These are phyloP conservation scores for Ennomos quercinarius DNA, from an alignment of 2,888 invertebrate genomes.

Conservation along the genomic window DNA sequence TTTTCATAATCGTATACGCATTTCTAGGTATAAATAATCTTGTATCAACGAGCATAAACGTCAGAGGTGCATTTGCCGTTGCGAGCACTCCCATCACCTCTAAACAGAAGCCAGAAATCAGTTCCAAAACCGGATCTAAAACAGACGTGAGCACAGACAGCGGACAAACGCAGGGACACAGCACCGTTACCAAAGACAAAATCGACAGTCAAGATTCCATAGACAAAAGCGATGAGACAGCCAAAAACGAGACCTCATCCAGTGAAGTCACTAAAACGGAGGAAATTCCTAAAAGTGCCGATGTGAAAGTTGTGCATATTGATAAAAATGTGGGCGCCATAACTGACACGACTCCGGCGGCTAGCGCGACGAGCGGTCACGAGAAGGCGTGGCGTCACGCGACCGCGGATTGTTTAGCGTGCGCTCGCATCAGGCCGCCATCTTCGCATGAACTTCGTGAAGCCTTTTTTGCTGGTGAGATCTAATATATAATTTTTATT, in stretches of 20 bases:
- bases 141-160: conserved; percentile 35
- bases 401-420: conserved; percentile 69
- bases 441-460: conserved; percentile 77
- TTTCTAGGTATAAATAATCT: conserved; percentile 37
- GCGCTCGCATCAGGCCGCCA: conserved; percentile 71
- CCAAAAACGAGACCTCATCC: conserved; percentile 35
- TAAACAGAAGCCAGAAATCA: conserved; percentile 36
- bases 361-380: conserved; percentile 29
- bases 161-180: background rate
- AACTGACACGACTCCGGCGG: conserved; percentile 13
- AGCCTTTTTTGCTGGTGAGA: conserved; percentile 77
- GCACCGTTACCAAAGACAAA: conserved; percentile 49
- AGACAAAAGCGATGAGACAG: conserved; percentile 36
- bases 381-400: conserved; percentile 62
- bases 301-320: conserved; percentile 23
- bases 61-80: conserved; percentile 33
- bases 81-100: conserved; percentile 28
- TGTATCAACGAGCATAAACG: conserved; percentile 29
- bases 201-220: conserved; percentile 39
- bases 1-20: background rate
- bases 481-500: no score
- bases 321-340: conserved; percentile 25
- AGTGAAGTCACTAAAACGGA: conserved; percentile 36
- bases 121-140: conserved; percentile 29
- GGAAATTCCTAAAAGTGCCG: conserved; percentile 22